Evolutionary conservation across 2,888 invertebrate species (phyloP), one percentile per base, ranked within the genome.

Genomic region (Heliconius charithonia): DNA sequence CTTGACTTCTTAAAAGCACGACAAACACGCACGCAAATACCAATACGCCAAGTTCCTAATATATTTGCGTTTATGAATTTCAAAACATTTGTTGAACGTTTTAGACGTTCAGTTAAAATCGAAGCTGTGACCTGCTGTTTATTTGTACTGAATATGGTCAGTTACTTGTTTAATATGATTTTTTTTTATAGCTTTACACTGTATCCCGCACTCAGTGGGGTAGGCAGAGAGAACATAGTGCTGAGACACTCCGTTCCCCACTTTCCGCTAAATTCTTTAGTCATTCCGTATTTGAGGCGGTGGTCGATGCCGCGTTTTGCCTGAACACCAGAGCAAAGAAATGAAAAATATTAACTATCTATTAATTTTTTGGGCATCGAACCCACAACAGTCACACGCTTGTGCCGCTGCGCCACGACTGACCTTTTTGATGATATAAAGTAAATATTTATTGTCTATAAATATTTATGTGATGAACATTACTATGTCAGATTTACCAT

Each of bases 1-100:
- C 41, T 41, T 67, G 67, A 67, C 41, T 67, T 67, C 41, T 67
- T 41, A 41, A 67, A 32, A 67, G 67, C 41, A 67, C 37, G 37
- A 67, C 67, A 67, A 67, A 41, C 67, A 67, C 16, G 41, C 37
- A 67, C 6, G n/a, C 25, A 67, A 2, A 41, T n/a, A 32, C 65
- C n/a, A 63, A 63, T 63, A 25, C 25, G 22, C 9, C 7, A n/a
- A 59, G 59, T 59, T 59, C n/a, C 59, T 59, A n/a, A 59, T 19
- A n/a, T 56, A 56, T 56, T 56, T 56, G 45, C 16, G 16, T 13
- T 45, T 45, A 45, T 16, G 51, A 56, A 56, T 56, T 9, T 56
- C 22, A 51, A 51, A 51, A 51, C 16, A 22, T 51, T 51, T 51
- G 51, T 56, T 22, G 19, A 56, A 16, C 29, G 32, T 66, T 32